phyloP scores from a whole-genome alignment of 1,140 invertebrate species.

The Dendroctonus ponderosae region DNA sequence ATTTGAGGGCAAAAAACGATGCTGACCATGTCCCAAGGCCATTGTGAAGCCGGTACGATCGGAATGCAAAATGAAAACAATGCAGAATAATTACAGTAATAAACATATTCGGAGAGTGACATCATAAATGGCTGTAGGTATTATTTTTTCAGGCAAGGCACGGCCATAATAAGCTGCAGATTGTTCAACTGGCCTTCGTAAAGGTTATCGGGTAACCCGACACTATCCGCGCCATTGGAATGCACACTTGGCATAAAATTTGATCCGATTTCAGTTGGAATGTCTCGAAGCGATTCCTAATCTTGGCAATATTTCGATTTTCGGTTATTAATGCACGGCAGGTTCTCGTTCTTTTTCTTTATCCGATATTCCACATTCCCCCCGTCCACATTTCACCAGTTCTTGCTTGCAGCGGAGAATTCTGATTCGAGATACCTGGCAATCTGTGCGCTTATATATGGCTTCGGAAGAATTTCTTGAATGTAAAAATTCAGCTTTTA shows the following conservation, averaged over 20 bases:
- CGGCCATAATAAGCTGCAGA: constrained; percentile 18
- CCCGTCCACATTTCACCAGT: too few relatives aligned
- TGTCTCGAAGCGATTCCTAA: too few relatives aligned
- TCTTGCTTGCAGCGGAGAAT: too few relatives aligned
- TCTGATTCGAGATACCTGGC: too few relatives aligned
- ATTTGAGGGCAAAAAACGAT: neutral
- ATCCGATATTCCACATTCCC: too few relatives aligned
- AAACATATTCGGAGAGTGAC: constrained; percentile 6
- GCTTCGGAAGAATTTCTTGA: too few relatives aligned
- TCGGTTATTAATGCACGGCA: too few relatives aligned
- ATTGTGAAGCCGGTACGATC: neutral
- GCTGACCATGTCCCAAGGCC: neutral
- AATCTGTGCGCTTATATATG: too few relatives aligned
- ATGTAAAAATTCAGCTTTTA: too few relatives aligned
- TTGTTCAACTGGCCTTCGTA: constrained; percentile 25
- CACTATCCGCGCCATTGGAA: constrained; percentile 21
- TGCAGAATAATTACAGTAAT: constrained; percentile 10
- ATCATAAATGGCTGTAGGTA: constrained; percentile 15
- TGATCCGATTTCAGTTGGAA: constrained; percentile 15
- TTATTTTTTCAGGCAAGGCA: constrained; percentile 15
- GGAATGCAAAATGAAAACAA: constrained; percentile 3
- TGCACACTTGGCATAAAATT: constrained; percentile 28
- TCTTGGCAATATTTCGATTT: too few relatives aligned
- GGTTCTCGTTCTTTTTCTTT: too few relatives aligned
- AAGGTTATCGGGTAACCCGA: constrained; percentile 26